phyloP scores from a whole-genome alignment of 2,888 invertebrate species.

The Blomia tropicalis region DNA sequence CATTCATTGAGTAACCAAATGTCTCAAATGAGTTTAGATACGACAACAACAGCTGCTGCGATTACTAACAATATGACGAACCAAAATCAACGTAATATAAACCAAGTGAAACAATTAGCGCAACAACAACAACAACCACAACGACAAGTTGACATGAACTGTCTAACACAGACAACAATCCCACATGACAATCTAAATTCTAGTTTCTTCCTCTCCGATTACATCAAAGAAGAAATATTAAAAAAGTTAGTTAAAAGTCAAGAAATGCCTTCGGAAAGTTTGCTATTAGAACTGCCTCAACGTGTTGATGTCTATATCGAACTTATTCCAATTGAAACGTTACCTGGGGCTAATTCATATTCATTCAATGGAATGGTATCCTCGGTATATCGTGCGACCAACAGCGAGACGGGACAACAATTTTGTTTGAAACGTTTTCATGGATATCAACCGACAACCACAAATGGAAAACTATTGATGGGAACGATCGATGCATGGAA shows the following conservation, averaged over 20 bases:
- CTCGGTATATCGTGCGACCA: conserved; percentile 74
- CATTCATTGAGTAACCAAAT: not conserved
- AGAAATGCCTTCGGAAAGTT: conserved; percentile 4
- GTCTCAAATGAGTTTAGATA: not conserved
- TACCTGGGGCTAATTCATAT: conserved; percentile 43
- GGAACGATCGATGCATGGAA: conserved; percentile 77
- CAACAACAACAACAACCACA: not conserved
- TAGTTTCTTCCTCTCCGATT: conserved; percentile 17
- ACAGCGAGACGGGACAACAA: conserved; percentile 64
- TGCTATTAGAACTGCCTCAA: conserved; percentile 50
- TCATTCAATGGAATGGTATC: conserved; percentile 56
- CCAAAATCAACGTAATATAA: not conserved
- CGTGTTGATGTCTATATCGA: conserved; percentile 81
- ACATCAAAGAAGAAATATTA: conserved; percentile 20
- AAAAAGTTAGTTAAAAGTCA: conserved; percentile 9
- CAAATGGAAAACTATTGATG: conserved; percentile 64
- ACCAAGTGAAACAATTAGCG: not conserved
- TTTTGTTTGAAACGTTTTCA: conserved; percentile 76
- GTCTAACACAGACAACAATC: not conserved
- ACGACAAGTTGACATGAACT: not conserved
- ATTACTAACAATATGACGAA: not conserved
- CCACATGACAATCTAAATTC: not conserved
- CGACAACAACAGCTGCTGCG: not conserved
- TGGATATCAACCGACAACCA: conserved; percentile 39
- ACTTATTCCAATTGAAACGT: conserved; percentile 60